Base-by-base conservation (phyloP, 2,113 vertebrate species). In the Oostethus manadensis region DNA sequence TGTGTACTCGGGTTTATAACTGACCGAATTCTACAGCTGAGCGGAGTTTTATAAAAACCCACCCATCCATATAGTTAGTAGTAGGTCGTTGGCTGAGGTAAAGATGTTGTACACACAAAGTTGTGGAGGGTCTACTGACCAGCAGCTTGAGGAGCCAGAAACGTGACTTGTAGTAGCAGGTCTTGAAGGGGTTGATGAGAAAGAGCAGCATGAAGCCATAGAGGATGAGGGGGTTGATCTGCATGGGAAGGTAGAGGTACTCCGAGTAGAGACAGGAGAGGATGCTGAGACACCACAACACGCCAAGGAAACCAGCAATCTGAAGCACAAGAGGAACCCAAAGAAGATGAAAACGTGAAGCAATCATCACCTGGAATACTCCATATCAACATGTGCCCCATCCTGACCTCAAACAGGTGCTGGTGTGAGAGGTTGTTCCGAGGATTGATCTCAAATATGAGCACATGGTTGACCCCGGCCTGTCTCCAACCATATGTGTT, bases 91-190 rank as follows among this genome's bases (percentile, higher is more conserved):
- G 26, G 26, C 3, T 29, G 26, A 29, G 6, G 26, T 6, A 29
- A 29, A 29, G 26, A 29, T 29, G 3, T 29, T 29, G 26, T 3
- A 29, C 26, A 29, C 26, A 29, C 26, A 29, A 29, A 29, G 26
- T 6, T 29, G 3, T 29, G 6, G 6, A 33, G 29, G 29, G 18
- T 3, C 3, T 35, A 82, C 94, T 93, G 86, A 99, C 96, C 96
- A 99, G 86, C 64, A 98, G 80, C 85, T 97, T 98, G 66, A 98
- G 93, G 67, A 98, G 94, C 96, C 96, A 98, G 89, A 98, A 98
- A 2, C 96, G 93, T n/a, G 96, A 99, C 83, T 99, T 98, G 88
- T 99, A 98, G 84, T 99, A 99, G 21, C 93, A 93, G 60, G 94
- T 98, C 90, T 98, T 99, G 70, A 96, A 93, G 40, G 96, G 96